These are phyloP conservation scores for Cassiopea andromeda DNA, from an alignment of 30 jellyfish, hydroid and myxozoan species.

Conservation along the genomic window DNA sequence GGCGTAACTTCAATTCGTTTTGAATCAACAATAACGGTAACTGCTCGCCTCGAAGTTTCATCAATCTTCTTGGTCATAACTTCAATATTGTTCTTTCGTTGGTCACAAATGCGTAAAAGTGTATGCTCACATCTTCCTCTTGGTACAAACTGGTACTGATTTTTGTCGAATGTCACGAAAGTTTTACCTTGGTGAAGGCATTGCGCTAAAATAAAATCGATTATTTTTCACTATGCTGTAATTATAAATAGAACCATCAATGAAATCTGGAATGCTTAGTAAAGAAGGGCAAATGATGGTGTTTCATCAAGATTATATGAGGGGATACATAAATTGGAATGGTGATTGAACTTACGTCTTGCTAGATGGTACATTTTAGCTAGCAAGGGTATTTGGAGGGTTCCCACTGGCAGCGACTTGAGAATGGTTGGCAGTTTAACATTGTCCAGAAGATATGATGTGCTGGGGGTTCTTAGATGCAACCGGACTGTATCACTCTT, in stretches of 20 bases:
- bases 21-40: slow-evolving; percentile 54
- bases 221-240: background rate
- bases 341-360: slow-evolving; percentile 32
- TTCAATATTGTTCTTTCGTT: slow-evolving; percentile 46
- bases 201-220: slow-evolving; percentile 38
- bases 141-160: slow-evolving; percentile 49
- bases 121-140: slow-evolving; percentile 65
- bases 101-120: slow-evolving; percentile 71
- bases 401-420: slow-evolving; percentile 55
- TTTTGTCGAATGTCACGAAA: slow-evolving; percentile 67
- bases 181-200: slow-evolving; percentile 53
- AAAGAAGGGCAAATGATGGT: too few relatives aligned
- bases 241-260: too few relatives aligned
- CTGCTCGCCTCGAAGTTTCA: slow-evolving; percentile 13
- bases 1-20: slow-evolving; percentile 60
- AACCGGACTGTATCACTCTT: slow-evolving; percentile 37
- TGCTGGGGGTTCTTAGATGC: slow-evolving; percentile 19
- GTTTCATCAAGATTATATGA: too few relatives aligned
- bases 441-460: slow-evolving; percentile 31
- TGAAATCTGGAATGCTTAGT: too few relatives aligned
- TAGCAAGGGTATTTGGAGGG: slow-evolving; percentile 39
- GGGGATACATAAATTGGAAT: background rate
- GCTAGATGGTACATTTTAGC: slow-evolving; percentile 11
- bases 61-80: slow-evolving; percentile 36
- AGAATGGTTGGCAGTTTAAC: slow-evolving; percentile 53